phyloP scores from a whole-genome alignment of 2,797 vertebrate species.

The Adelosebastes latens region DNA sequence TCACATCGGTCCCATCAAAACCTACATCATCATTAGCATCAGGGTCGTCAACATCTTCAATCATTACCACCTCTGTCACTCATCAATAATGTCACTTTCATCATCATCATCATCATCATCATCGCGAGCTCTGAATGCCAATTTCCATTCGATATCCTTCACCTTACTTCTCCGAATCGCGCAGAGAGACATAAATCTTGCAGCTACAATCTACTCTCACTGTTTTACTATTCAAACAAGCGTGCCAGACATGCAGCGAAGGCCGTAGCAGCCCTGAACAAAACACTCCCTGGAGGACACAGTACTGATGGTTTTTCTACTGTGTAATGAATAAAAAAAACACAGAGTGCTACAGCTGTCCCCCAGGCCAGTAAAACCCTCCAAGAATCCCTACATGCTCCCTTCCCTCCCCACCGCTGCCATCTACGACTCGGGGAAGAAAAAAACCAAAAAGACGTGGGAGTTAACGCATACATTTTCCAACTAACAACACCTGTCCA shows the following conservation, averaged over 20 bases:
- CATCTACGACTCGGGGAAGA: neutral
- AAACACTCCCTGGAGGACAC: constrained; percentile 72
- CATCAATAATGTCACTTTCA: constrained; percentile 12
- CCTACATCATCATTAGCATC: constrained; percentile 40
- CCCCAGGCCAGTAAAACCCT: constrained; percentile 61
- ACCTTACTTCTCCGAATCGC: constrained; percentile 22
- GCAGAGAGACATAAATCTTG: constrained; percentile 27
- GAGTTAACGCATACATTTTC: constrained; percentile 44
- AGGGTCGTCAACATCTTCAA: constrained; percentile 29
- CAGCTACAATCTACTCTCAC: constrained; percentile 44
- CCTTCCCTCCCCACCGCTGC: neutral
- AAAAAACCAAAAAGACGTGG: neutral
- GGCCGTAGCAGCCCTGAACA: constrained; percentile 61
- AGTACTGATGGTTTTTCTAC: constrained; percentile 72
- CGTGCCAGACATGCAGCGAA: constrained; percentile 51
- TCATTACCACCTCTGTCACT: constrained; percentile 25
- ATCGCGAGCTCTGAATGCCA: constrained; percentile 2
- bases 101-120: constrained; percentile 13
- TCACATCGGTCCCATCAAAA: constrained; percentile 28
- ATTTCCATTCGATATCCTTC: constrained; percentile 38
- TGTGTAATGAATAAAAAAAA: constrained; percentile 74
- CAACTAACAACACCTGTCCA: constrained; percentile 67
- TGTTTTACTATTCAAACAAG: constrained; percentile 64
- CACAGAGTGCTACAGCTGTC: constrained; percentile 55
- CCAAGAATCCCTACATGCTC: constrained; percentile 35